phyloP scores from a whole-genome alignment of 2,113 vertebrate species.

The Telmatochromis brichardi region DNA sequence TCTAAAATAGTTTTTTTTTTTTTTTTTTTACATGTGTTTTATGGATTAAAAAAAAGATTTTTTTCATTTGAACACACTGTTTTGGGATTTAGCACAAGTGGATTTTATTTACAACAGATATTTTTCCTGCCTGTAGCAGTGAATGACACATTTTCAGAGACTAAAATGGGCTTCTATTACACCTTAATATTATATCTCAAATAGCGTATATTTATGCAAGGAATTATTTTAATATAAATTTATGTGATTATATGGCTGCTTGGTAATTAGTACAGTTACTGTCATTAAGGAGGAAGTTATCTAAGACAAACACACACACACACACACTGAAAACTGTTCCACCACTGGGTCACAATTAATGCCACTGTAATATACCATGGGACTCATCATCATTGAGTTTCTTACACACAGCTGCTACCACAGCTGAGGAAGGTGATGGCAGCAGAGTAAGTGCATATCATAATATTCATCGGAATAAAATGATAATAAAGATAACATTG shows the following conservation, averaged over 20 bases:
- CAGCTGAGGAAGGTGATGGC: neutral
- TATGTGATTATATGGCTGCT: neutral
- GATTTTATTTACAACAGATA: neutral
- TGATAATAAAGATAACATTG: neutral
- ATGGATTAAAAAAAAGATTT: neutral
- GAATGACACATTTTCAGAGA: neutral
- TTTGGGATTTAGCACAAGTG: neutral
- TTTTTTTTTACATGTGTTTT: neutral
- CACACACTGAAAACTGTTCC: neutral
- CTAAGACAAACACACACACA: neutral
- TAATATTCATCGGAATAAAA: neutral
- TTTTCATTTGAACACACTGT: neutral
- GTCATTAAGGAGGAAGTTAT: neutral
- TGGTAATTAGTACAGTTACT: neutral
- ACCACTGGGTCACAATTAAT: neutral
- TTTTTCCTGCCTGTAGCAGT: neutral
- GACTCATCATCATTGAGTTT: neutral
- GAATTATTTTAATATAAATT: neutral
- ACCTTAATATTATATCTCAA: neutral
- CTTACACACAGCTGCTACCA: neutral
- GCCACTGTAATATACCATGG: neutral
- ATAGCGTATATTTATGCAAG: neutral
- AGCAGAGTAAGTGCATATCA: neutral
- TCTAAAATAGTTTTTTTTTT: accelerated
- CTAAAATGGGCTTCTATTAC: neutral